Percentiles rank a stretch among this genome's conserved stretches.
Evolutionary conservation across 1,140 invertebrate species (phyloP).

Genomic region (Paramacrobiotus metropolitanus): DNA sequence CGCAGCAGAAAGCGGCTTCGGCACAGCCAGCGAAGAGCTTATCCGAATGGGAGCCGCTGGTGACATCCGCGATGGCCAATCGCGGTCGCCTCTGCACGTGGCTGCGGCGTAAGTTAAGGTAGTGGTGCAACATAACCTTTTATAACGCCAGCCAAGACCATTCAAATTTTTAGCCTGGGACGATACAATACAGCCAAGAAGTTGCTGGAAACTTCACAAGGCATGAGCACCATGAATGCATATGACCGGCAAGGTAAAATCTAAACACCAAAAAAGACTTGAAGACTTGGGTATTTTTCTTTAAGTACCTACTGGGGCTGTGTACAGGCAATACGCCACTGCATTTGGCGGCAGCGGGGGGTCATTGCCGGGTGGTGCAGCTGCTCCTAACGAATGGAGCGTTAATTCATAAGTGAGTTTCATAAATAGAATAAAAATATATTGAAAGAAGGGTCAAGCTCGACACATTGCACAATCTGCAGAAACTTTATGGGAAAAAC

Average conservation of each 20-base stretch:
- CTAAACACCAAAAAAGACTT: not conserved
- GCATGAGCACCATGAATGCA: not conserved
- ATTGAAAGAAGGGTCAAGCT: too few species aligned
- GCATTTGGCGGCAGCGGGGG: not conserved
- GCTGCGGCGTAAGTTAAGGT: too few species aligned
- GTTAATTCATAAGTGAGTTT: not conserved
- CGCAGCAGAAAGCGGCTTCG: not conserved
- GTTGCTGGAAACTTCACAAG: not conserved
- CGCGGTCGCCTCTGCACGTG: not conserved
- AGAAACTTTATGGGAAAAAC: not conserved
- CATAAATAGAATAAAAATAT: not conserved
- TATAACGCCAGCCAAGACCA: too few species aligned
- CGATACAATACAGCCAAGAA: not conserved
- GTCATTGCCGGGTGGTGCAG: not conserved
- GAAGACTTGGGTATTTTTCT: not conserved
- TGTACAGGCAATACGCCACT: not conserved
- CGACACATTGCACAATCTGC: too few species aligned
- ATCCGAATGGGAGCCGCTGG: not conserved
- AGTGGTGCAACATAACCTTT: too few species aligned
- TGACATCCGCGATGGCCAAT: not conserved
- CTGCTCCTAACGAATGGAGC: not conserved
- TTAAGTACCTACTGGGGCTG: too few species aligned
- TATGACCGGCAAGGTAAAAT: not conserved
- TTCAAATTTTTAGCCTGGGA: too few species aligned
- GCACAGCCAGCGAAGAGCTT: too few species aligned